Conservation (phyloP, 1,140 invertebrate genomes). For the Macrotrachela quadricornifera region DNA sequence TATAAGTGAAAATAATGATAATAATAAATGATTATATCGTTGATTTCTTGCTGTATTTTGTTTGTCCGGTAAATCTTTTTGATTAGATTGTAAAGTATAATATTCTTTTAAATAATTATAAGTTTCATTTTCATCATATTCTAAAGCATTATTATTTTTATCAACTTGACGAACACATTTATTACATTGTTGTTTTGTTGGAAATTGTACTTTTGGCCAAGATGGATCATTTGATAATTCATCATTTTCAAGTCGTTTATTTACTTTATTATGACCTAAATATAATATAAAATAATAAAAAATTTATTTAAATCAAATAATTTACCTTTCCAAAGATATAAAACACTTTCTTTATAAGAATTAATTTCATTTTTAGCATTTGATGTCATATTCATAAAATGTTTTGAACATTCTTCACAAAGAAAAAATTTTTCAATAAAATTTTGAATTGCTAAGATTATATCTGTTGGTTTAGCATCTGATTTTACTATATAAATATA, state of each 20-base stretch:
- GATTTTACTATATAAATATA: constrained; percentile 9
- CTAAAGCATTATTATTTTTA: no score
- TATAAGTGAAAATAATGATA: no score
- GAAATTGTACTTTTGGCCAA: constrained; percentile 75
- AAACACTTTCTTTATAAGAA: constrained; percentile 46
- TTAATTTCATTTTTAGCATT: constrained; percentile 33
- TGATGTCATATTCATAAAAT: constrained; percentile 49
- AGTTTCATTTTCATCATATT: no score
- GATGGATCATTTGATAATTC: constrained; percentile 58
- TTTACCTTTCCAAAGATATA: constrained; percentile 86
- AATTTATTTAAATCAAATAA: constrained; percentile 39
- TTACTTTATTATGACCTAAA: constrained; percentile 37
- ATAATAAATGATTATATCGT: no score
- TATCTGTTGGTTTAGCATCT: constrained; percentile 32
- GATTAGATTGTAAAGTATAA: no score
- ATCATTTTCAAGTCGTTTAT: constrained; percentile 59
- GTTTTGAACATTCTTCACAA: constrained; percentile 60
- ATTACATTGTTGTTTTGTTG: constrained; percentile 43
- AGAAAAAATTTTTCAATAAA: constrained; percentile 83
- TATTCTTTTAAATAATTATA: no score
- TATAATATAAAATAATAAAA: neutral
- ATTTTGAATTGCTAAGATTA: constrained; percentile 57
- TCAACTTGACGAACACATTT: constrained; percentile 33
- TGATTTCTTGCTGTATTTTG: no score
- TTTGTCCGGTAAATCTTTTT: no score